phyloP scores from a whole-genome alignment of 2,113 vertebrate genomes.

The Cervus canadensis region DNA sequence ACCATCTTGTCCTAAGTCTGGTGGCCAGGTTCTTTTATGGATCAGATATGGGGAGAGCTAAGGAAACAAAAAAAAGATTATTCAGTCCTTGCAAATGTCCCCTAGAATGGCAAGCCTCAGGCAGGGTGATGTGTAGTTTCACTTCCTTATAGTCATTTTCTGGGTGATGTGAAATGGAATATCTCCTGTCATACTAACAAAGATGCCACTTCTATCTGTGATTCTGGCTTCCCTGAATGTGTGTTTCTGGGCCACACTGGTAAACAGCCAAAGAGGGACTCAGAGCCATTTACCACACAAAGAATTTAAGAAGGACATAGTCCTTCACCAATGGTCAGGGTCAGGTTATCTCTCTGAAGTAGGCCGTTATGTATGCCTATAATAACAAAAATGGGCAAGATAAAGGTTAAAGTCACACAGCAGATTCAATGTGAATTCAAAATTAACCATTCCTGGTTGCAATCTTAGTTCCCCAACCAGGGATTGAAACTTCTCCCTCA shows the following conservation, averaged over 20 bases:
- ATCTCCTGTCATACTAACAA: not conserved
- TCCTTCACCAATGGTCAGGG: not conserved
- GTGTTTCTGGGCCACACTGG: not conserved
- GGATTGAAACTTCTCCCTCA: not conserved
- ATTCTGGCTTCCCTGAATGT: not conserved
- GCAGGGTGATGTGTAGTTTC: not conserved
- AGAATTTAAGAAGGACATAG: not conserved
- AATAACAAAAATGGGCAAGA: not conserved
- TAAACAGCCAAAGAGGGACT: not conserved
- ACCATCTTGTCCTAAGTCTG: not conserved
- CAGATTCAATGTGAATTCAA: not conserved
- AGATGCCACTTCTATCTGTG: not conserved
- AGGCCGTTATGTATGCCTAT: not conserved
- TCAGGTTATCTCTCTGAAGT: not conserved
- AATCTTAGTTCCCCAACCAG: not conserved
- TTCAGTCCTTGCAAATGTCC: not conserved
- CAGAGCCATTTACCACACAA: not conserved
- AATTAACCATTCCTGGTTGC: not conserved
- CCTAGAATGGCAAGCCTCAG: not conserved
- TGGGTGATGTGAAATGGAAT: not conserved
- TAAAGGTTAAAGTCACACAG: not conserved
- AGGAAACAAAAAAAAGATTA: not conserved
- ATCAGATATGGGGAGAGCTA: not conserved
- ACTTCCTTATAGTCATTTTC: not conserved
- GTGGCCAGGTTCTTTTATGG: not conserved